These are phyloP conservation scores for Neocrepidodera transversa DNA, from an alignment of 2,888 invertebrate genomes.

Conservation along the genomic window DNA sequence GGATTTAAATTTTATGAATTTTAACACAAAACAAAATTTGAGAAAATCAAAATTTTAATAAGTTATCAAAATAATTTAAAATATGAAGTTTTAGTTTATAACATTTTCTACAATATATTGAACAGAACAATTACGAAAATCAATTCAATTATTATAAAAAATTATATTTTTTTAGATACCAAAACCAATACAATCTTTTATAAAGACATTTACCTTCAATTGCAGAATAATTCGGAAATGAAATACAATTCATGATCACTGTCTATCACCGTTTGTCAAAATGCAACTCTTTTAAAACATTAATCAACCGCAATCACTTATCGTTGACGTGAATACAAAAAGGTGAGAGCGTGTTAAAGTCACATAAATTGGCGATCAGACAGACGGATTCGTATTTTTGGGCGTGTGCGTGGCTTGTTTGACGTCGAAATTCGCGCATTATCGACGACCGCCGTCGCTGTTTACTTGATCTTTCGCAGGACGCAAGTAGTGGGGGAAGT, in stretches of 20 bases:
- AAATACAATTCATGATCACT: conserved; percentile 11
- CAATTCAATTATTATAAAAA: too few relatives aligned
- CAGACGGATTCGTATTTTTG: conserved; percentile 16
- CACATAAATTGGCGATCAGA: neutral
- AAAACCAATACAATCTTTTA: too few relatives aligned
- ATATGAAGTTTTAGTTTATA: too few relatives aligned
- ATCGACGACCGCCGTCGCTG: conserved; percentile 19
- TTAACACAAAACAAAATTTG: too few relatives aligned
- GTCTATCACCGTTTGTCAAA: neutral
- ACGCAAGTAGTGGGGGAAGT: neutral
- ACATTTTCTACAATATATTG: too few relatives aligned
- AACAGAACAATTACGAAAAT: too few relatives aligned
- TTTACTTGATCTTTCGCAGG: conserved; percentile 13
- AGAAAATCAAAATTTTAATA: too few relatives aligned
- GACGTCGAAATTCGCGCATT: conserved; percentile 20
- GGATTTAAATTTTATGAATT: too few relatives aligned
- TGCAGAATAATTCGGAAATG: conserved; percentile 12
- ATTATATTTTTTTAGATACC: too few relatives aligned
- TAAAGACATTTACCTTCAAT: conserved; percentile 24
- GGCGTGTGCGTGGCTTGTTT: conserved; percentile 24
- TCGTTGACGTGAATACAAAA: conserved; percentile 1
- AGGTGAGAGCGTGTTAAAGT: neutral
- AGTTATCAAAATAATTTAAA: too few relatives aligned
- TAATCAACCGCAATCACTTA: neutral
- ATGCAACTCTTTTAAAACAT: neutral